Percentiles rank a stretch among this genome's conserved stretches.
Conservation (phyloP, 2,888 invertebrate species). For the Labia minor region DNA sequence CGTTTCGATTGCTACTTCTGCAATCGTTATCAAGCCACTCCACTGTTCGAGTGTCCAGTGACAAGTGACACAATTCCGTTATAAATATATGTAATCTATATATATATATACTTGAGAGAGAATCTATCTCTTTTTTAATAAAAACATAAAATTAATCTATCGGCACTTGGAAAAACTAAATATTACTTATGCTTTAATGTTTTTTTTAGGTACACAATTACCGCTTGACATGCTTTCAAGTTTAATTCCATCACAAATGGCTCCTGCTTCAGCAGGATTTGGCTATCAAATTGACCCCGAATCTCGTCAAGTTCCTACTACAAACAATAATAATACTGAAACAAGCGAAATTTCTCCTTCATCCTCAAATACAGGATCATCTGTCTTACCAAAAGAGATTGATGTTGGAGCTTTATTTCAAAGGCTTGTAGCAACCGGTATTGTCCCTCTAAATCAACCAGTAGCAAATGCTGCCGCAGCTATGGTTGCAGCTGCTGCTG, state of each 20-base stretch:
- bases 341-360: slow-evolving; percentile 30
- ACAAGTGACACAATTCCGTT: no score
- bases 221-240: slow-evolving; percentile 53
- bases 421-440: slow-evolving; percentile 75
- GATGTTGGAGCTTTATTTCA: slow-evolving; percentile 77
- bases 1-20: no score
- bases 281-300: slow-evolving; percentile 45
- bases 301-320: slow-evolving; percentile 30
- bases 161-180: no score
- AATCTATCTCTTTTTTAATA: neutral
- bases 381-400: slow-evolving; percentile 30
- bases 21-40: no score
- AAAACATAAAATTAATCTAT: no score
- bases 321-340: slow-evolving; percentile 24
- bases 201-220: slow-evolving; percentile 25
- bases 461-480: slow-evolving; percentile 22
- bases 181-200: no score
- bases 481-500: slow-evolving; percentile 32
- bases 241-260: slow-evolving; percentile 50
- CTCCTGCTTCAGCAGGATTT: slow-evolving; percentile 43
- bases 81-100: no score
- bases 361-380: slow-evolving; percentile 31
- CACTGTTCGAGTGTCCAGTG: no score
- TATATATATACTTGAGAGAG: neutral
- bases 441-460: slow-evolving; percentile 41